phyloP scores from a whole-genome alignment of 1,140 invertebrate genomes.

The Argopecten irradians region DNA sequence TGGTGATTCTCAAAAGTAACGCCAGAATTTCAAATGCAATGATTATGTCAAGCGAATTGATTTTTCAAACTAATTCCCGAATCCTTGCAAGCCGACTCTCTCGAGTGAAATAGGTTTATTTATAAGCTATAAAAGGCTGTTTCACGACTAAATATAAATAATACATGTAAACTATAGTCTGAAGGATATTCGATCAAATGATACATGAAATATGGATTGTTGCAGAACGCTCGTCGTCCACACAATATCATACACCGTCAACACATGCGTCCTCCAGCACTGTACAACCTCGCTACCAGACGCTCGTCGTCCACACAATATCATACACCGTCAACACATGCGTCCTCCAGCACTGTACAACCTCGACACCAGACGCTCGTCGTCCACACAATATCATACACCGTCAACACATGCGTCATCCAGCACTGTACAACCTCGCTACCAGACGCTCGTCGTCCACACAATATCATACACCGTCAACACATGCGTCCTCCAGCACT shows the following conservation, averaged over 20 bases:
- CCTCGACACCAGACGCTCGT: too few species aligned
- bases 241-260: too few species aligned
- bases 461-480: too few species aligned
- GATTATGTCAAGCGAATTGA: neutral
- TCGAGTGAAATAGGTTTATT: conserved; percentile 15
- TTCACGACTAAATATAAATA: neutral
- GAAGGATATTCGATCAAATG: neutral
- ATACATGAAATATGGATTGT: neutral
- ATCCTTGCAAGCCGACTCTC: neutral
- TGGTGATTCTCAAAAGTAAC: neutral
- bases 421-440: too few species aligned
- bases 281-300: neutral
- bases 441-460: too few species aligned
- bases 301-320: neutral
- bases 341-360: neutral
- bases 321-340: neutral
- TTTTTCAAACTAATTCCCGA: neutral
- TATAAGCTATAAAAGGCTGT: neutral
- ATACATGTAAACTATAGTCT: neutral
- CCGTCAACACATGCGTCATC: too few species aligned
- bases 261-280: neutral
- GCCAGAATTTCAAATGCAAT: neutral
- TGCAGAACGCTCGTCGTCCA: neutral
- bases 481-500: too few species aligned
- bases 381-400: too few species aligned